These are phyloP conservation scores for Epinephelus fuscoguttatus DNA, from an alignment of 2,113 vertebrate genomes.

Conservation along the genomic window DNA sequence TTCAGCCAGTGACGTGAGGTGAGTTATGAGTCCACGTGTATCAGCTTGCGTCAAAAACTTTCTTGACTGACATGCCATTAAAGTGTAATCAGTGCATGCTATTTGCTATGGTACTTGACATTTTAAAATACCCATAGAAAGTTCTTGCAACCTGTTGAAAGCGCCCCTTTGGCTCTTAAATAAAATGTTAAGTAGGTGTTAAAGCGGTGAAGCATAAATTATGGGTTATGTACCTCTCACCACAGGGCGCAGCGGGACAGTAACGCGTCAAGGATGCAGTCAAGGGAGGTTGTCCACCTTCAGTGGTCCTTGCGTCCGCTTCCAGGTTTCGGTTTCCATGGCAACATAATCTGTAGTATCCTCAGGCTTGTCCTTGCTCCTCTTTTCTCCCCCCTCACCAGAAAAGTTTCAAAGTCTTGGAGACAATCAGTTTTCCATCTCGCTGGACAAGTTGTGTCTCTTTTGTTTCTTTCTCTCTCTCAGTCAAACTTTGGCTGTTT, in stretches of 20 bases:
- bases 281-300: slow-evolving; percentile 72
- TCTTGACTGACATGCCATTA: not conserved
- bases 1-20: not conserved
- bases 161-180: not conserved
- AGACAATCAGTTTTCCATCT: slow-evolving; percentile 54
- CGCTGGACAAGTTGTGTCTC: slow-evolving; percentile 8
- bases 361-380: slow-evolving; percentile 63
- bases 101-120: not conserved
- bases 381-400: not conserved
- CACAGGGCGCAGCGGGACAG: slow-evolving; percentile 48
- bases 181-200: not conserved
- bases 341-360: slow-evolving; percentile 81
- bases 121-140: not conserved
- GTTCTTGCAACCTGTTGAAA: not conserved
- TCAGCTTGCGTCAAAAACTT: not conserved
- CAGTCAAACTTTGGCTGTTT: slow-evolving; percentile 17
- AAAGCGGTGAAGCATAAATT: slow-evolving; percentile 7
- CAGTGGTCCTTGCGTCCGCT: slow-evolving; percentile 75
- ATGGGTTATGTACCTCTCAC: slow-evolving; percentile 70
- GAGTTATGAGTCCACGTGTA: not conserved
- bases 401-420: slow-evolving; percentile 27
- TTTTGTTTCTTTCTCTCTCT: slow-evolving; percentile 14
- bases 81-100: not conserved
- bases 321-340: slow-evolving; percentile 84
- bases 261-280: slow-evolving; percentile 65